phyloP scores from a whole-genome alignment of 23 tunicate species.

The Halocynthia roretzi region DNA sequence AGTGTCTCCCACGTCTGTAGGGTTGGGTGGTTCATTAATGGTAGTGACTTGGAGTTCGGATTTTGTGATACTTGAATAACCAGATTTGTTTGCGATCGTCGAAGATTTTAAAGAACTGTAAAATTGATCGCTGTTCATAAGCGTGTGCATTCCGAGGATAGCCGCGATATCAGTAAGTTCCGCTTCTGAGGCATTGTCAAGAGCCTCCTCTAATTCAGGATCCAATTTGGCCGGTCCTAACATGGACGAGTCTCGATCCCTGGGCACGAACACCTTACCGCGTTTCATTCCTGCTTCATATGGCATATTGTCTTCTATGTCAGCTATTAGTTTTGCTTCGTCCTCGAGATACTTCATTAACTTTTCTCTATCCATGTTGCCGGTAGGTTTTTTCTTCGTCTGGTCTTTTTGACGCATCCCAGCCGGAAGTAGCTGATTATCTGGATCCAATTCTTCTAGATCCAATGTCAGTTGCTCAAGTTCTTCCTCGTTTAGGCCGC shows the following conservation, averaged over 20 bases:
- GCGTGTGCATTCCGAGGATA: constrained; percentile 83
- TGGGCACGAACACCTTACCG: constrained; percentile 66
- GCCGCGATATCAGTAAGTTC: constrained; percentile 95
- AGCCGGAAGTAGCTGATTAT: constrained; percentile 48
- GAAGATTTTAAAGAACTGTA: constrained; percentile 67
- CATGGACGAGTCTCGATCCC: constrained; percentile 10
- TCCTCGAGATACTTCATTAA: constrained; percentile 64
- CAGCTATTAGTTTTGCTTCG: constrained; percentile 66
- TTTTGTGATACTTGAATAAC: constrained; percentile 63
- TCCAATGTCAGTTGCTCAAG: constrained; percentile 68
- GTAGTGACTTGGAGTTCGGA: constrained; percentile 68
- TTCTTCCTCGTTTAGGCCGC: constrained; percentile 71
- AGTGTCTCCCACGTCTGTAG: constrained; percentile 85
- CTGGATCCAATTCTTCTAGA: constrained; percentile 92
- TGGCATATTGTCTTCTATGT: constrained; percentile 82
- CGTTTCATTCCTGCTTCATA: constrained; percentile 77
- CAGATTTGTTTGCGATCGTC: constrained; percentile 73
- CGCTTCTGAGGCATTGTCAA: constrained; percentile 81
- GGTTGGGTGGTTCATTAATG: constrained; percentile 79
- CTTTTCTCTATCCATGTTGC: constrained; percentile 79
- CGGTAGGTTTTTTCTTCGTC: constrained; percentile 86
- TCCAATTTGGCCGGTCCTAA: constrained; percentile 73
- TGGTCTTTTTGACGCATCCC: constrained; percentile 81
- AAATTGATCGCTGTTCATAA: constrained; percentile 80
- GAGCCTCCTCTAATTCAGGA: constrained; percentile 86